These are phyloP conservation scores for Thelaira solivaga DNA, from an alignment of 2,888 invertebrate species.

Conservation along the genomic window DNA sequence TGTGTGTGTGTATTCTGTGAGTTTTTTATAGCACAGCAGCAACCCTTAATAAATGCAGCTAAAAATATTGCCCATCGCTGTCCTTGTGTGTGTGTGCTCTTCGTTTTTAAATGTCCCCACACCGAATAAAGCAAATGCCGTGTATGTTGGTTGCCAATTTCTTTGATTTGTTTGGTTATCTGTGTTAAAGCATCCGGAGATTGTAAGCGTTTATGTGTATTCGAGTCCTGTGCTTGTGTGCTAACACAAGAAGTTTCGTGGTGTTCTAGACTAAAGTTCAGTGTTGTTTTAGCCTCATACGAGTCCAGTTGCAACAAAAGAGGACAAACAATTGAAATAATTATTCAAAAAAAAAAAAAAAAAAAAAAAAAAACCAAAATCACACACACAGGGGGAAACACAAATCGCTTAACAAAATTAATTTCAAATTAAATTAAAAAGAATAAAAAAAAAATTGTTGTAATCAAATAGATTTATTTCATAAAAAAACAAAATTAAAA, in stretches of 20 bases:
- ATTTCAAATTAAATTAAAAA: neutral
- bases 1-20: neutral
- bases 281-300: conserved; percentile 59
- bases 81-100: conserved; percentile 43
- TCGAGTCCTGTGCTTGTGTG: conserved; percentile 17
- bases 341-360: conserved; percentile 8
- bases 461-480: neutral
- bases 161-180: conserved; percentile 29
- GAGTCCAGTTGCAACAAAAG: conserved; percentile 52
- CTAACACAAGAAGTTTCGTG: conserved; percentile 41
- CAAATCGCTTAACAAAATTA: conserved; percentile 28
- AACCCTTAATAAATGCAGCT: neutral
- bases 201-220: neutral
- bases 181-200: conserved; percentile 47
- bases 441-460: neutral
- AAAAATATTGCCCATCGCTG: conserved; percentile 39
- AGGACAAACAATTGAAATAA: conserved; percentile 14
- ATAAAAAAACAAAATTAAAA: neutral
- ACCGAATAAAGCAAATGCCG: conserved; percentile 26
- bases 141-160: conserved; percentile 29
- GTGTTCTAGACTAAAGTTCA: conserved; percentile 45
- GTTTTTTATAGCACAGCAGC: neutral
- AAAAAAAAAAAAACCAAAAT: conserved; percentile 8
- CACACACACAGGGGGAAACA: conserved; percentile 28
- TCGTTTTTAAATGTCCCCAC: conserved; percentile 59